Conservation (phyloP, 1,140 invertebrate species). For the Grapholita molesta region DNA sequence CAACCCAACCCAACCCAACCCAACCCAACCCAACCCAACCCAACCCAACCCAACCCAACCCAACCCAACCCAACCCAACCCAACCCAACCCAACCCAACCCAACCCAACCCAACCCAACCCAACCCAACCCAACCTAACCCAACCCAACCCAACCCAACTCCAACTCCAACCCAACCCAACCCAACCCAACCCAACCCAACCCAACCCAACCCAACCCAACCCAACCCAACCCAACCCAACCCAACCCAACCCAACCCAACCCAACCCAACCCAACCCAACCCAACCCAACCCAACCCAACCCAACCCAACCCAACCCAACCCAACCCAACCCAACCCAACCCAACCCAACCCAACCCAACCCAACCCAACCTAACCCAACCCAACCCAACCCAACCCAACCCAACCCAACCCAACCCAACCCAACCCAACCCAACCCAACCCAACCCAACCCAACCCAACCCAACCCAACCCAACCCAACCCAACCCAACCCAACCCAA, state of each 20-base stretch:
- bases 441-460: constrained; percentile 27
- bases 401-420: constrained; percentile 40
- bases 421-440: constrained; percentile 38
- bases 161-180: too few species aligned
- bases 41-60: constrained; percentile 24
- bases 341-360: constrained; percentile 30
- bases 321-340: constrained; percentile 30
- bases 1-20: too few species aligned
- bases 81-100: constrained; percentile 23
- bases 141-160: constrained; percentile 26
- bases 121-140: constrained; percentile 33
- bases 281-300: constrained; percentile 16
- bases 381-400: constrained; percentile 35
- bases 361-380: constrained; percentile 32
- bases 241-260: constrained; percentile 24
- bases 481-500: constrained; percentile 28
- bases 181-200: too few species aligned
- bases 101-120: constrained; percentile 35
- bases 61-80: constrained; percentile 24
- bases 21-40: constrained; percentile 23
- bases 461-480: constrained; percentile 30
- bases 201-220: constrained; percentile 27
- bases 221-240: constrained; percentile 24
- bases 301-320: constrained; percentile 33
- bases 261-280: constrained; percentile 21